A percentile compares a stretch with the other conserved stretches of the same genome.
phyloP scores from a whole-genome alignment of 2,888 invertebrate species.

The Pherbina coryleti region DNA sequence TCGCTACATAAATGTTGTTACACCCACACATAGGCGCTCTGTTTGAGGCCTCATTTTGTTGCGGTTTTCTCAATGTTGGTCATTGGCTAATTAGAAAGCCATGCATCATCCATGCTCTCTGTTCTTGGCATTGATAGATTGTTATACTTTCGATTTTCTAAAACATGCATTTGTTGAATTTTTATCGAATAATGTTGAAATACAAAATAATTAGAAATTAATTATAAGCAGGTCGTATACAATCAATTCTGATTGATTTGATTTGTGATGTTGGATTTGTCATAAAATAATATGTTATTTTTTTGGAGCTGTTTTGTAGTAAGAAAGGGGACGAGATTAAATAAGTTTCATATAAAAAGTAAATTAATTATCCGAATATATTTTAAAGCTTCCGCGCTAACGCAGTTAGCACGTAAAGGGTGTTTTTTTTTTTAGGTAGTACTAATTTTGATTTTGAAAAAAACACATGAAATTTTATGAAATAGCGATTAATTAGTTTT shows the following conservation, averaged over 20 bases:
- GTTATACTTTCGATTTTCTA: background rate
- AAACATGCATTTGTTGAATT: background rate
- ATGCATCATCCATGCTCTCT: background rate
- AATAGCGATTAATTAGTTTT: too few relatives aligned
- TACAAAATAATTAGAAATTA: background rate
- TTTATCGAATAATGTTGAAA: background rate
- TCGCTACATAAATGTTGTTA: background rate
- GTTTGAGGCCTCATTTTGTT: background rate
- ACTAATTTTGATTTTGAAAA: too few relatives aligned
- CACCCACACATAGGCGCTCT: background rate
- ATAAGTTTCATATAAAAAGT: too few relatives aligned
- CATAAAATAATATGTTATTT: too few relatives aligned
- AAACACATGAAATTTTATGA: too few relatives aligned
- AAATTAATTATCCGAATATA: too few relatives aligned
- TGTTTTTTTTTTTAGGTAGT: too few relatives aligned
- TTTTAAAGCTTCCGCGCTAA: too few relatives aligned
- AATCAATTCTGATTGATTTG: background rate
- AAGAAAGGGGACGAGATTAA: too few relatives aligned
- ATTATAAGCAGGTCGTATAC: background rate
- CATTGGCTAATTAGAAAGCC: background rate
- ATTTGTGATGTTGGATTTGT: background rate
- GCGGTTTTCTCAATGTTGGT: background rate
- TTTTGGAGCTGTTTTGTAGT: too few relatives aligned
- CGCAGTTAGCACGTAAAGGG: too few relatives aligned
- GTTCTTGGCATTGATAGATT: slow-evolving; percentile 10